These are phyloP conservation scores for Oscheius onirici DNA, from an alignment of 2,888 invertebrate genomes.

Conservation along the genomic window DNA sequence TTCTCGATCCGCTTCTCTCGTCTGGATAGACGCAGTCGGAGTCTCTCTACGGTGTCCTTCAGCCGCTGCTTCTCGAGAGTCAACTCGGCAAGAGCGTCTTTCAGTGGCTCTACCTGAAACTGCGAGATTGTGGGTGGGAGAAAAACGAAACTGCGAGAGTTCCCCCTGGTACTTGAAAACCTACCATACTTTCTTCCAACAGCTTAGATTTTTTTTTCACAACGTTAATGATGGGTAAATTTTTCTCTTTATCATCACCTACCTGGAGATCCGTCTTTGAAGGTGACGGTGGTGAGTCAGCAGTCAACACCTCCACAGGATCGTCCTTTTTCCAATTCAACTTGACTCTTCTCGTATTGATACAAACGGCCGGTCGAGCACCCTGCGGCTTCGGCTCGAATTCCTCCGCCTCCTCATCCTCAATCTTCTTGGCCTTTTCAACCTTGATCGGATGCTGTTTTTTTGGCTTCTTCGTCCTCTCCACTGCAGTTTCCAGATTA, in stretches of 20 bases:
- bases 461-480: no score
- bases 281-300: slow-evolving; percentile 14
- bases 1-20: slow-evolving; percentile 12
- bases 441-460: no score
- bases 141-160: no score
- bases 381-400: slow-evolving; percentile 23
- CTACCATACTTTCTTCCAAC: no score
- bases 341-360: slow-evolving; percentile 1
- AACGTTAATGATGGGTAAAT: no score
- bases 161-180: no score
- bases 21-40: not conserved
- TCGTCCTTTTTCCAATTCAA: slow-evolving; percentile 20
- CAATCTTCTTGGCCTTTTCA: slow-evolving; percentile 30
- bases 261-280: not conserved
- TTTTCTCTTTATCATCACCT: no score
- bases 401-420: slow-evolving; percentile 32
- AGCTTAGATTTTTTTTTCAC: no score
- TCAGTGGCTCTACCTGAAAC: slow-evolving; percentile 18
- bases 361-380: slow-evolving; percentile 23
- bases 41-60: slow-evolving; percentile 5
- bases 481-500: no score
- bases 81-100: slow-evolving; percentile 15
- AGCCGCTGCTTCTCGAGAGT: slow-evolving; percentile 10
- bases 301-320: not conserved
- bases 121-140: no score